Evolutionary conservation across 2,113 vertebrate species (phyloP).

Genomic region (Gallinago undulata): DNA sequence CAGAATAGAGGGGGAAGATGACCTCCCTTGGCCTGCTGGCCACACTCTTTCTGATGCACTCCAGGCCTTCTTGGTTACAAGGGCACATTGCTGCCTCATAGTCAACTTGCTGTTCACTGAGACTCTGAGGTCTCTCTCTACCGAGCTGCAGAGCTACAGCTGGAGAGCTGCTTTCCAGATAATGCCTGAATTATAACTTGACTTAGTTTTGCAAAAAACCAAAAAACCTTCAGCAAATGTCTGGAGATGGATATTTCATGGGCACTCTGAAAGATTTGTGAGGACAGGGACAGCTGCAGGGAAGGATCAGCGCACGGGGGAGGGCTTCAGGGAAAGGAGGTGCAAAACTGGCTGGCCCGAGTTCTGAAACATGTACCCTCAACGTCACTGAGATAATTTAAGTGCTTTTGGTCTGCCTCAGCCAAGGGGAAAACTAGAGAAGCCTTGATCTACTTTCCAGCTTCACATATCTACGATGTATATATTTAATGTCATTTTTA

Average conservation of each 20-base stretch:
- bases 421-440: background rate
- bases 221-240: background rate
- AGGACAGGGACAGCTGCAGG: background rate
- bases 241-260: background rate
- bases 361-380: background rate
- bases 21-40: too few species aligned
- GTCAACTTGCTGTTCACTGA: too few species aligned
- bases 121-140: too few species aligned
- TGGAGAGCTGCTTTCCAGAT: background rate
- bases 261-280: background rate
- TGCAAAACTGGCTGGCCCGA: background rate
- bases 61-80: too few species aligned
- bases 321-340: background rate
- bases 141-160: too few species aligned
- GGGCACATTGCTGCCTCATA: too few species aligned
- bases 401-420: background rate
- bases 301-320: background rate
- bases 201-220: background rate
- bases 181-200: background rate
- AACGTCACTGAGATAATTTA: background rate
- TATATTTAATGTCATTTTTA: background rate
- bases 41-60: too few species aligned
- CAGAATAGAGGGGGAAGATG: too few species aligned
- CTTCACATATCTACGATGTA: background rate
- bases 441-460: background rate